These are phyloP conservation scores for Hippocampus zosterae DNA, from an alignment of 2,113 vertebrate species.

Conservation along the genomic window DNA sequence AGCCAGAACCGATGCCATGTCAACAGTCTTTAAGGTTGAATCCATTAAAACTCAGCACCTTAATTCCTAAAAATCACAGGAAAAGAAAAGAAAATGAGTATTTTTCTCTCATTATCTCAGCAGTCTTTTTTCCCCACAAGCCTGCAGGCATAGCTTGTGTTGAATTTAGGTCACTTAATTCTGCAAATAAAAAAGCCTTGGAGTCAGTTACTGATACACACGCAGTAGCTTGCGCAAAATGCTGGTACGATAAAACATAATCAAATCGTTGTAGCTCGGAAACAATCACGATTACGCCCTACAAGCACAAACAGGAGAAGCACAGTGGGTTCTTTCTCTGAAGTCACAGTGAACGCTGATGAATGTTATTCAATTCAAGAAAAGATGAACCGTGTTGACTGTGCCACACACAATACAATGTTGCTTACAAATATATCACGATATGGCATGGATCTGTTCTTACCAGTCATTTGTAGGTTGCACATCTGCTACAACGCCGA, in stretches of 20 bases:
- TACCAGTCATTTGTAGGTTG: slow-evolving; percentile 38
- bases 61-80: slow-evolving; percentile 22
- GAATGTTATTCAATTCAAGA: neutral
- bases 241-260: neutral
- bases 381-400: neutral
- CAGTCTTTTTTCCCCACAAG: neutral
- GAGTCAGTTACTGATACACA: neutral
- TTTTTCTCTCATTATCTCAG: neutral
- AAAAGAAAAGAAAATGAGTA: neutral
- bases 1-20: slow-evolving; percentile 14
- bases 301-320: neutral
- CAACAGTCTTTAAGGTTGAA: slow-evolving; percentile 18
- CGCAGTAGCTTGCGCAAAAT: neutral
- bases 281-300: neutral
- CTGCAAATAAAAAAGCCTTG: neutral
- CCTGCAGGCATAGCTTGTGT: neutral
- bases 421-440: neutral
- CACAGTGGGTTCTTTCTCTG: no score
- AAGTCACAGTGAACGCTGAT: neutral
- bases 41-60: slow-evolving; percentile 5
- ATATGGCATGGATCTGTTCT: neutral
- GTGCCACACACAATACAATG: neutral
- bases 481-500: slow-evolving; percentile 19
- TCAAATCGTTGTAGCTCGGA: neutral
- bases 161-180: neutral